These are phyloP conservation scores for Acronicta psi DNA, from an alignment of 2,888 invertebrate species.

Conservation along the genomic window DNA sequence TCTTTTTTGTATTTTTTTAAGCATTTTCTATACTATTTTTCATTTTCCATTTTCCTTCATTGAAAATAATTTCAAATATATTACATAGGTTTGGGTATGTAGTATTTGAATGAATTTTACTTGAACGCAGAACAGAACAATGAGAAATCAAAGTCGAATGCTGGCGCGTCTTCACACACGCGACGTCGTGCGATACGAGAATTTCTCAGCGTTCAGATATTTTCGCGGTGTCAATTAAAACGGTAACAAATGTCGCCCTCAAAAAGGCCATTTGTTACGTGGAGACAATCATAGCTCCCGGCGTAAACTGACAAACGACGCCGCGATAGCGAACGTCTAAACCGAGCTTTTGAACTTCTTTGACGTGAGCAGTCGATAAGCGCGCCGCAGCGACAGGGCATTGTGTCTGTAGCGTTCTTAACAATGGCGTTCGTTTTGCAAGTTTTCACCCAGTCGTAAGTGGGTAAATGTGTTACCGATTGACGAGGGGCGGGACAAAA, in stretches of 20 bases:
- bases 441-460: conserved; percentile 86
- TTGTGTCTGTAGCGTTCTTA: conserved; percentile 69
- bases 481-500: conserved; percentile 77
- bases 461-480: conserved; percentile 88
- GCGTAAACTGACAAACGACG: conserved; percentile 85
- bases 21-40: no score
- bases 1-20: no score
- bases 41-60: no score
- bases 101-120: conserved; percentile 13
- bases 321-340: conserved; percentile 79
- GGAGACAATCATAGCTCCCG: conserved; percentile 80
- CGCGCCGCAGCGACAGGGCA: conserved; percentile 67
- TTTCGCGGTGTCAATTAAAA: conserved; percentile 78
- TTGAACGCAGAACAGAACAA: conserved; percentile 40
- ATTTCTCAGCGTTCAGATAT: conserved; percentile 41
- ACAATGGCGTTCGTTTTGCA: conserved; percentile 85
- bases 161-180: conserved; percentile 31
- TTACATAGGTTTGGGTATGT: neutral
- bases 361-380: conserved; percentile 85
- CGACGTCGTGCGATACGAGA: conserved; percentile 23
- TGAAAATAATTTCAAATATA: conserved; percentile 4
- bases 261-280: conserved; percentile 83
- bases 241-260: conserved; percentile 69
- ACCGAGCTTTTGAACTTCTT: conserved; percentile 87
- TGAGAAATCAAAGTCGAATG: conserved; percentile 43